Base-by-base conservation (phyloP, 1,140 invertebrate species). In the Drosophila trapezifrons region DNA sequence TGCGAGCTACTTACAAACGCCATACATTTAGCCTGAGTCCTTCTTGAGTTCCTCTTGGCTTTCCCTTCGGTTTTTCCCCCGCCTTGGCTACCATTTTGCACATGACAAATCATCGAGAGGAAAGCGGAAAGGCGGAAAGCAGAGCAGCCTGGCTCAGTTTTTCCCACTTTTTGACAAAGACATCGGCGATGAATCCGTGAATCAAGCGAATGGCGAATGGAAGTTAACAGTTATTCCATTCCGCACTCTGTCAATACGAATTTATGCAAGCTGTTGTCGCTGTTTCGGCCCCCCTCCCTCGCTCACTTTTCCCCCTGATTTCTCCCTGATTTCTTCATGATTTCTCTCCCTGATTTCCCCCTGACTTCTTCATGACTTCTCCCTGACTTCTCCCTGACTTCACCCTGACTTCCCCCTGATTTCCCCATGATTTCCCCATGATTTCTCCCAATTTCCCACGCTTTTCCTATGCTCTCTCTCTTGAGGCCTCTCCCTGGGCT, bases 191-290 rank as follows among this genome's bases (percentile, higher is more conserved):
- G 65, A 69, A 70, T 65, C 60, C 45, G 73, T 64, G 78, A 76
- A 79, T 71, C 73, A 73, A 52, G 66, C 70, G 80, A 81, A 81
- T 76, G 52, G 59, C 55, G 59, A 66, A 74, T 78, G 58, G 54
- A 76, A 84, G 71, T 80, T 76, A 73, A 74, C 80, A 75, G 82
- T 86, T 86, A 78, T 85, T 72, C 71, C 72, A 76, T 84, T 66
- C 76, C 65, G 76, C 76, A 78, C 82, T 87, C 82, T 87, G 78
- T 82, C 83, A 87, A 85, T 81, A 86, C 65, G 69, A 87, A 86
- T 86, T 86, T 86, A 87, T 86, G 82, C 82, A 86, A 86, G 78
- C 78, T 87, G 82, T 78, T 82, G 78, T 81, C 69, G 73, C 51
- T 22, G 47, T 47, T 40, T 27, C 35, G 1, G 27, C 10, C 29